Evolutionary conservation across 2,888 invertebrate genomes (phyloP), one percentile per base, ranked within the genome.

Genomic region (Pheosia gnoma): DNA sequence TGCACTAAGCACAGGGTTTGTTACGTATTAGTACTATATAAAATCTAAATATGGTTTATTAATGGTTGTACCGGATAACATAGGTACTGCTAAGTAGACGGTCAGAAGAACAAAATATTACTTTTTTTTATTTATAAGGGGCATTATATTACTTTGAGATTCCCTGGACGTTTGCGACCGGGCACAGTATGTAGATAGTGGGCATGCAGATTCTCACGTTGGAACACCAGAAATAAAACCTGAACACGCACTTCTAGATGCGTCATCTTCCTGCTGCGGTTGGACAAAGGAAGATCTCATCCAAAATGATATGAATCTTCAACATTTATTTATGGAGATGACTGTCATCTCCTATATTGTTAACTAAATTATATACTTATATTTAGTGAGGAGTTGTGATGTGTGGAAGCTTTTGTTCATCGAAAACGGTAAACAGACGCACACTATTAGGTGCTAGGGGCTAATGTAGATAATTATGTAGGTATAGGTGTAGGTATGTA

Each of bases 191-290:
- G n/a, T n/a, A n/a, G n/a, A n/a, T 36, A 37, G 37, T 53, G 37
- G 11, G 37, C 53, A 53, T 53, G 53, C 53, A 37, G 25, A 36
- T 36, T 53, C 53, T 11, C 53, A 37, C 53, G 53, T 51, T 25
- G 8, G 51, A 13, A 7, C 37, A 37, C 54, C 55, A 60, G 58
- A 60, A 60, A 65, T 65, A 65, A 53, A 58, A 39, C 47, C 37
- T 53, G 53, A 11, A 10, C 37, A 53, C 55, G 54, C 52, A 25
- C 10, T 38, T 36, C 41, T 55, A 9, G 37, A 4, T 52, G 56
- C 55, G 61, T 61, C 61, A 61, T 58, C 43, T 52, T 49, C 52
- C 59, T 53, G 59, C 59, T 70, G 62, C 37, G 25, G 25, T 25
- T 25, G 25, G 8, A 53, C 53, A 53, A 53, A 53, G 53, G 53